Base-by-base conservation (phyloP, 2,888 invertebrate species). In the Minunthozetes semirufus region DNA sequence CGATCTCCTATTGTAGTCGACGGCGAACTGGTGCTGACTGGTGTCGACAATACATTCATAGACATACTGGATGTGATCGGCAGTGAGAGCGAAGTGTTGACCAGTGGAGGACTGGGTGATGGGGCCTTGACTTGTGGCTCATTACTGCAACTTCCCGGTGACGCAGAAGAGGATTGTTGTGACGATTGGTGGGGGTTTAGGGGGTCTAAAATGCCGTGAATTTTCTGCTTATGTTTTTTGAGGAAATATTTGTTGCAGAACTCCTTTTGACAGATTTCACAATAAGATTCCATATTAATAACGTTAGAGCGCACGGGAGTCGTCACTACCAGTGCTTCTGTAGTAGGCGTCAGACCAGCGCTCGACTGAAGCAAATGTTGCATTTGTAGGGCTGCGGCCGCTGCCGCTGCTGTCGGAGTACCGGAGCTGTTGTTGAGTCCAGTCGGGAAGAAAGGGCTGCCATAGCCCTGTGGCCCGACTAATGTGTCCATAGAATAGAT, bases 231-330 rank as follows among this genome's bases (percentile, higher is more conserved):
- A 85, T 98, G 97, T 76, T 96, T 97, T 84, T 97, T 96, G 29
- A 98, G 86, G 84, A 96, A 97, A 85, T 97, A 96, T 83, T 96
- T 96, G 86, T 97, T 96, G 85, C 96, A 97, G 84, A 98, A 97
- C 85, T 97, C 97, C 83, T 96, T 94, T 85, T 95, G 94, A 87
- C 98, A 98, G 76, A 96, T 87, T 82, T 96, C 94, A 84, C 98
- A 98, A 84, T 93, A 97, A n/a, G 76, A 74, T 38, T 76, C 76
- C 50, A 74, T 27, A 48, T 74, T 76, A 50, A 74, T 74, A 42
- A 72, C 63, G 19, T 59, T 46, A 8, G 72, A 50, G 0, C 66
- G 74, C 33, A 74, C 50, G 11, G 29, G 70, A 25, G 70, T 70
- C 17, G 63, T 48, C 15, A 70, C 68, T 33, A 72, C 76, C n/a